Evolutionary conservation across 2,888 invertebrate species (phyloP), one percentile per base, ranked within the genome.

Genomic region (Girardia tigrina): DNA sequence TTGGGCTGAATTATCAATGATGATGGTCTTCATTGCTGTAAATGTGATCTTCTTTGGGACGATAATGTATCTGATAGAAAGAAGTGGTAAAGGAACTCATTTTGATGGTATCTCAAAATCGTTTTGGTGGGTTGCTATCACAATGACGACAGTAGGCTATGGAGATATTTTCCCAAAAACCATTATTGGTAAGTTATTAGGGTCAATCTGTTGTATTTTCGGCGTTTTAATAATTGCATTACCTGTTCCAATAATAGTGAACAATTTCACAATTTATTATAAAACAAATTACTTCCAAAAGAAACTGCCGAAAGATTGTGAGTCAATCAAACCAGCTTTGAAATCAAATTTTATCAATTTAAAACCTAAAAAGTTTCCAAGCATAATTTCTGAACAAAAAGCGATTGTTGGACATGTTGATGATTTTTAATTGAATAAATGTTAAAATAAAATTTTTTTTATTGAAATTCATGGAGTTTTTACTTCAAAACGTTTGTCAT

Each of bases 241-340:
- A 12, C 56, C 56, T 8, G 56, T 56, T 56, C 56, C 56, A 56
- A 56, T 56, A 8, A 56, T 56, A 20, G 56, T 56, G 20, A 56
- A 56, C 23, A 56, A 56, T 56, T 56, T 56, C n/a, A 56, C 56
- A 12, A 56, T 56, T 56, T 56, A 56, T 56, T 56, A 56, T 56
- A 56, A 56, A 56, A 23, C 56, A 56, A 56, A 56, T n/a, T 56
- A n/a, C 4, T 56, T 56, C n/a, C n/a, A 23, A 56, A 56, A 56
- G n/a, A n/a, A 23, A 56, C 23, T 56, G n/a, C 2, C 56, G 23
- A 6, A n/a, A 6, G n/a, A n/a, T 56, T 56, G 56, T 56, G 2
- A n/a, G n/a, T 56, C 56, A 12, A n/a, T n/a, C n/a, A n/a, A n/a
- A n/a, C n/a, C n/a, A n/a, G n/a, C n/a, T n/a, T n/a, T n/a, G n/a